A percentile compares a stretch with the other conserved stretches of the same genome.
These are phyloP conservation scores for Chaetura pelagica DNA, from an alignment of 2,113 vertebrate genomes.

Conservation along the genomic window DNA sequence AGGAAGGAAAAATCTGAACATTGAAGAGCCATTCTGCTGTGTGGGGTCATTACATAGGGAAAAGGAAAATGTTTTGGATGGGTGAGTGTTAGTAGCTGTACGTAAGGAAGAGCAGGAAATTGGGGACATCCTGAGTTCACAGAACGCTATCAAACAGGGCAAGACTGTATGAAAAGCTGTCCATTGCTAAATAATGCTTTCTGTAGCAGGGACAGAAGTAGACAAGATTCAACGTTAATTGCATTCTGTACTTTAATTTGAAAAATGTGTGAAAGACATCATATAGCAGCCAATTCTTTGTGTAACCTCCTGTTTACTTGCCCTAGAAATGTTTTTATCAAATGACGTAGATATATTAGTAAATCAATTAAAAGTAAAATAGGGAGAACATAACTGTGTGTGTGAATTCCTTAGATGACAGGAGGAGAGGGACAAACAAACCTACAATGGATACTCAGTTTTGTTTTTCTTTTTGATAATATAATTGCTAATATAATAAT, in stretches of 20 bases:
- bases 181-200: background rate
- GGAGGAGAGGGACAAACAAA: background rate
- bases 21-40: background rate
- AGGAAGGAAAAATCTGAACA: background rate
- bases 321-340: slow-evolving; percentile 57
- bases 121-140: background rate
- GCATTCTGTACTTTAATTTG: background rate
- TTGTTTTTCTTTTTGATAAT: background rate
- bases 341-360: slow-evolving; percentile 52
- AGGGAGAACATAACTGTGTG: background rate
- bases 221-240: background rate
- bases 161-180: background rate
- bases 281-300: background rate
- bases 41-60: background rate
- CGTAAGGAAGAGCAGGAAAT: background rate
- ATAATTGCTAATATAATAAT: too few species aligned
- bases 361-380: slow-evolving; percentile 43
- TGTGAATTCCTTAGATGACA: background rate
- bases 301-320: slow-evolving; percentile 16
- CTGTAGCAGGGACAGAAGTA: background rate
- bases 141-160: background rate
- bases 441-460: background rate
- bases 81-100: background rate
- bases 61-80: background rate
- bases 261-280: background rate